A percentile compares a stretch with the other conserved stretches of the same genome.
Conservation (phyloP, 2,113 vertebrate species). For the Rhynchopsitta pachyrhyncha region DNA sequence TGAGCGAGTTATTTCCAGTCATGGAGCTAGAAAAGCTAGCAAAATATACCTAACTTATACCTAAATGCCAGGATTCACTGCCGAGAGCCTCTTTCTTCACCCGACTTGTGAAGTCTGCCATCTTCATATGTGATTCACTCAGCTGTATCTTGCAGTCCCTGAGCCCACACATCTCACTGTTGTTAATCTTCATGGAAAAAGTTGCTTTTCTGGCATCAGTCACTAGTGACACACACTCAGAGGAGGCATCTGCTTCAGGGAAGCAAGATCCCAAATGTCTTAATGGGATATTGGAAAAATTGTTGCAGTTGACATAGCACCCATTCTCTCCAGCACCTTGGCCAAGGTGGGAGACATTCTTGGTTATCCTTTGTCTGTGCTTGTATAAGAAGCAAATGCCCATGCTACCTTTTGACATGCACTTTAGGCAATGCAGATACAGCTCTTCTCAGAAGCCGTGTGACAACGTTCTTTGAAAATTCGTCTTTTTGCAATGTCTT, state of each 20-base stretch:
- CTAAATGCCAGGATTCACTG: neutral
- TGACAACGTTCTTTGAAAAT: neutral
- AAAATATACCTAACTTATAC: neutral
- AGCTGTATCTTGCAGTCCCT: neutral
- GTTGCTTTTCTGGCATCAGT: neutral
- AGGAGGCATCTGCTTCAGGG: neutral
- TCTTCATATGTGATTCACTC: neutral
- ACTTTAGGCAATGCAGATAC: neutral
- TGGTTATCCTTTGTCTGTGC: neutral
- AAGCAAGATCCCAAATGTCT: neutral
- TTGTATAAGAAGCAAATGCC: neutral
- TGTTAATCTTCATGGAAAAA: neutral
- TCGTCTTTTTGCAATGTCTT: neutral
- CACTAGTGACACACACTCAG: neutral
- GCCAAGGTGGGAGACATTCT: neutral
- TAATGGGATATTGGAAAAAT: neutral
- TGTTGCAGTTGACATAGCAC: neutral
- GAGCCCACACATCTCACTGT: neutral
- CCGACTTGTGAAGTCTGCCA: neutral
- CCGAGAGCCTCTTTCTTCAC: neutral
- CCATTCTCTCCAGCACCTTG: fast-evolving
- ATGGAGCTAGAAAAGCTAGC: neutral
- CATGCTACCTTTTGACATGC: neutral
- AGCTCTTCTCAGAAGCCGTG: neutral
- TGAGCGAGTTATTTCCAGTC: neutral